Evolutionary conservation across 2,888 invertebrate genomes (phyloP).

Genomic region (Dinocampus coccinellae): DNA sequence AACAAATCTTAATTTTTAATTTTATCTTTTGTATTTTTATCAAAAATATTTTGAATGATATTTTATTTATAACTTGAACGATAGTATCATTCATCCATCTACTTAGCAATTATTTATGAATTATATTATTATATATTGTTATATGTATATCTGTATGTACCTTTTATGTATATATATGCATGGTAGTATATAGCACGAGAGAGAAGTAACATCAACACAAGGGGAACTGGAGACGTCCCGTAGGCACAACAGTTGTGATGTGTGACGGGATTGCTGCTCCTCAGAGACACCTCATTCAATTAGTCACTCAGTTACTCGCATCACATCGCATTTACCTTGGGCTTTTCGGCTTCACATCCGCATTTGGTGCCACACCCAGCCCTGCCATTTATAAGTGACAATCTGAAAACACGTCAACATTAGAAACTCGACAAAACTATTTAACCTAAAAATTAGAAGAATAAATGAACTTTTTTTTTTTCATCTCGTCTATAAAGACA

Average conservation of each 20-base stretch:
- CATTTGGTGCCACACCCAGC: background rate
- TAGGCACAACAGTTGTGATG: slow-evolving; percentile 61
- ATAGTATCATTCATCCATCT: no score
- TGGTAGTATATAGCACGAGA: background rate
- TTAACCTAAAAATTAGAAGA: background rate
- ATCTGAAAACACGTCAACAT: slow-evolving; percentile 5
- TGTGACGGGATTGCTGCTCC: slow-evolving; percentile 65
- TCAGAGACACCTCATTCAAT: slow-evolving; percentile 67
- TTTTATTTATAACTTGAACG: no score
- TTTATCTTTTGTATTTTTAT: no score
- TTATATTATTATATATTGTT: background rate
- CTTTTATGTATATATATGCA: background rate
- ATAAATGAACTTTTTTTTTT: no score
- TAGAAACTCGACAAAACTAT: background rate
- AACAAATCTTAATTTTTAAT: no score
- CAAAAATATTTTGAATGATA: no score
- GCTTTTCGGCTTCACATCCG: slow-evolving; percentile 39
- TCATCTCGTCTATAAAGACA: no score
- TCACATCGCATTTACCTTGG: slow-evolving; percentile 62
- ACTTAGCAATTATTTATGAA: background rate
- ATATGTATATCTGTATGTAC: no score
- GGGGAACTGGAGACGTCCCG: slow-evolving; percentile 31
- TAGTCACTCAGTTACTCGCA: slow-evolving; percentile 68
- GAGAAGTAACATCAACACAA: background rate
- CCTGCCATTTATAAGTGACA: slow-evolving; percentile 15